Conservation (phyloP, 2,113 vertebrate genomes). For the Struthio camelus region DNA sequence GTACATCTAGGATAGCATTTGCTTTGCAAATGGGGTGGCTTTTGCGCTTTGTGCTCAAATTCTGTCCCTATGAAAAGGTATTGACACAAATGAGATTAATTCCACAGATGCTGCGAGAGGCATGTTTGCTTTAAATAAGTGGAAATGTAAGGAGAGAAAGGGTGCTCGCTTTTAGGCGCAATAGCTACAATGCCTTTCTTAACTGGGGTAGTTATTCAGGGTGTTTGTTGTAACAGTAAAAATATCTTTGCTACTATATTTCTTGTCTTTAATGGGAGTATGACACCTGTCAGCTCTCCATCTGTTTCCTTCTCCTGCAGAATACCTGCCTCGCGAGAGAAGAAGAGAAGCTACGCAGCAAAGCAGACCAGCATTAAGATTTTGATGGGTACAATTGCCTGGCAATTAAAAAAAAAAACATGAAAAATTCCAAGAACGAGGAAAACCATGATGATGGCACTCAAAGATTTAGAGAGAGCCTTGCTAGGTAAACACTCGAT, state of each 20-base stretch:
- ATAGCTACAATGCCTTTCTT: background rate
- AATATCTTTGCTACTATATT: background rate
- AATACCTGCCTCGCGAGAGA: background rate
- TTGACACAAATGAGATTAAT: background rate
- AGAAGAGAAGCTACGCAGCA: background rate
- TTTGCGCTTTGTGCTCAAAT: background rate
- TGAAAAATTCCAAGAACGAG: conserved; percentile 37
- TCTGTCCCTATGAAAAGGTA: background rate
- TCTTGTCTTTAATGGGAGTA: background rate
- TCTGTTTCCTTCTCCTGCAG: background rate
- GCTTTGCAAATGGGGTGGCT: background rate
- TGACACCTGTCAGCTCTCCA: background rate
- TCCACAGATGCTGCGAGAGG: background rate
- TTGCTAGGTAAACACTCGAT: conserved; percentile 21
- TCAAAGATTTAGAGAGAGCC: conserved; percentile 15
- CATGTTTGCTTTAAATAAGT: background rate
- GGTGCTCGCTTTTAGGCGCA: background rate
- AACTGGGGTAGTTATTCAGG: background rate
- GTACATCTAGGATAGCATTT: background rate
- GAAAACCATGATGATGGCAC: conserved; percentile 10
- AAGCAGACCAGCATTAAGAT: background rate
- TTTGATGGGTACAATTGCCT: background rate
- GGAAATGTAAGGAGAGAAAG: background rate
- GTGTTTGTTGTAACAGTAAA: background rate
- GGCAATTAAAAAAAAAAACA: background rate